Conservation (phyloP, 2,888 invertebrate genomes). For the Hemistola chrysoprasaria region DNA sequence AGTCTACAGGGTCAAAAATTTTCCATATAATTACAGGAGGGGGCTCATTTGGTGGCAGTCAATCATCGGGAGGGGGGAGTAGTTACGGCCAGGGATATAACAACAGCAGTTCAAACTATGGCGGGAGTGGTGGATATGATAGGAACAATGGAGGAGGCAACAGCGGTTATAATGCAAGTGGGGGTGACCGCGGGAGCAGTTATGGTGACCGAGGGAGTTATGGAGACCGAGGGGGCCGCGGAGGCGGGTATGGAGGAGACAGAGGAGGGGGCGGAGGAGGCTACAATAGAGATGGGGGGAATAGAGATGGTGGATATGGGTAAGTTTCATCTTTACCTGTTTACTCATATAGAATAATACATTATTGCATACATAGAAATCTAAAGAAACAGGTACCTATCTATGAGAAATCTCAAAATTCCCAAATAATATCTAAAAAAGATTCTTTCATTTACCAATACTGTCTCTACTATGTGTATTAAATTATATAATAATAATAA, state of each 20-base stretch:
- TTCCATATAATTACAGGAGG: conserved; percentile 37
- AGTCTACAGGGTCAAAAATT: too few relatives aligned
- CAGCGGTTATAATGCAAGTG: conserved; percentile 39
- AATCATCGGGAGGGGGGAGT: conserved; percentile 43
- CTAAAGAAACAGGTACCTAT: too few relatives aligned
- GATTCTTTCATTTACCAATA: too few relatives aligned
- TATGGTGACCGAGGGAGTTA: conserved; percentile 45
- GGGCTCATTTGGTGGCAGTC: conserved; percentile 53
- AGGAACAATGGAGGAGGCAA: conserved; percentile 46
- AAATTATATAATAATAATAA: too few relatives aligned
- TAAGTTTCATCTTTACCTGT: conserved; percentile 56
- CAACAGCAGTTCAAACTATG: conserved; percentile 48
- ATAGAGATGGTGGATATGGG: conserved; percentile 83
- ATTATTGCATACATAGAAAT: too few relatives aligned
- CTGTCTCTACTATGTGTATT: too few relatives aligned
- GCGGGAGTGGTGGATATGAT: conserved; percentile 44
- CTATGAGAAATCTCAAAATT: too few relatives aligned
- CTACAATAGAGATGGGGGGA: conserved; percentile 70
- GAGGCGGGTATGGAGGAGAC: conserved; percentile 62
- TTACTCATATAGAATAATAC: too few relatives aligned
- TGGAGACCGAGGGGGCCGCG: conserved; percentile 62
- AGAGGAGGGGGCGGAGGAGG: conserved; percentile 65
- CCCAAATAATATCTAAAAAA: too few relatives aligned
- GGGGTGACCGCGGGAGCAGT: conserved; percentile 40
- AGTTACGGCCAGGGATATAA: conserved; percentile 60